Conservation (phyloP, 1,140 invertebrate genomes). For the Macrosteles quadrilineatus region DNA sequence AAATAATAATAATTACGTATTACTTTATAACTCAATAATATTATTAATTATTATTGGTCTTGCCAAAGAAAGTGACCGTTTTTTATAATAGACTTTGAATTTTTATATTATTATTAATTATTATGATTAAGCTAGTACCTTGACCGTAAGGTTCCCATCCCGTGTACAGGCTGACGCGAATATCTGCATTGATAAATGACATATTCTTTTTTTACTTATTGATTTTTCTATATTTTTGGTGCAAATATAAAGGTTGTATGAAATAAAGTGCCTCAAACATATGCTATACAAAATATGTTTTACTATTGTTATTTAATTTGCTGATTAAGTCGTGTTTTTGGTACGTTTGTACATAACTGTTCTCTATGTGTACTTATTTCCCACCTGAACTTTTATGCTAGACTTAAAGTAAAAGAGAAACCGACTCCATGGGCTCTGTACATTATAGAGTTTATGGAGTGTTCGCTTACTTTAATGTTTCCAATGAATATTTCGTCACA, state of each 20-base stretch:
- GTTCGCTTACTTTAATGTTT: no score
- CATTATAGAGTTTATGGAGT: not conserved
- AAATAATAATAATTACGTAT: slow-evolving; percentile 40
- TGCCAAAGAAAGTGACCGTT: slow-evolving; percentile 43
- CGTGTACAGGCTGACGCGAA: not conserved
- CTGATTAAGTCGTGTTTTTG: no score
- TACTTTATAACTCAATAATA: slow-evolving; percentile 43
- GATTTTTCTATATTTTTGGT: slow-evolving; percentile 15
- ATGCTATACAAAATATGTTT: not conserved
- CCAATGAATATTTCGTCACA: no score
- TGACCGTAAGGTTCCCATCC: not conserved
- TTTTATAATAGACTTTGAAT: slow-evolving; percentile 43
- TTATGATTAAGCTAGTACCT: slow-evolving; percentile 36
- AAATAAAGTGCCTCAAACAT: slow-evolving; percentile 16
- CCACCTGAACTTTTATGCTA: not conserved
- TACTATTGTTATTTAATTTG: not conserved
- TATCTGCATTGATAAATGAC: slow-evolving; percentile 3
- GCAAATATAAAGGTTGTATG: slow-evolving; percentile 9
- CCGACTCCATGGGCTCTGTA: not conserved
- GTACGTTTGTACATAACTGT: no score
- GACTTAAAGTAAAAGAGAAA: not conserved
- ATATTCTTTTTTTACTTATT: not conserved
- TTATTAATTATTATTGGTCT: slow-evolving; percentile 44
- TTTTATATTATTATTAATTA: slow-evolving; percentile 41
- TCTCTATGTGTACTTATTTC: no score